phyloP scores from a whole-genome alignment of 2,113 vertebrate genomes.

The Caretta caretta region DNA sequence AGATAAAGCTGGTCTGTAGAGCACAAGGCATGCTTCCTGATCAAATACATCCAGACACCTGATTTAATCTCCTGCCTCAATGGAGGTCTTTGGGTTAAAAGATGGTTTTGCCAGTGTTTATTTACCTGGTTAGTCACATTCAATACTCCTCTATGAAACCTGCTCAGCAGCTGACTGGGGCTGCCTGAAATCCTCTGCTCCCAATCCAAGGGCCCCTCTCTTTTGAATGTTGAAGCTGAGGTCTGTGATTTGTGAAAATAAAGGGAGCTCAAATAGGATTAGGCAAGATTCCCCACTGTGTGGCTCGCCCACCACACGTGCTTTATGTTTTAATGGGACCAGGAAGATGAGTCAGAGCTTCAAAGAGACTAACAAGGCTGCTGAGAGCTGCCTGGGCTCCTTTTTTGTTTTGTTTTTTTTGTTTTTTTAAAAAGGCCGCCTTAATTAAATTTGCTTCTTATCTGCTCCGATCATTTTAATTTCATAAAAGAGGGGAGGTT shows the following conservation, averaged over 20 bases:
- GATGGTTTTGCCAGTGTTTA: not conserved
- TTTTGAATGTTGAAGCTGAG: conserved; percentile 59
- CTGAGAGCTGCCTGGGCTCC: conserved; percentile 50
- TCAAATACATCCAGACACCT: conserved; percentile 56
- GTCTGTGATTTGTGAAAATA: conserved; percentile 58
- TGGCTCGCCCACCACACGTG: conserved; percentile 64
- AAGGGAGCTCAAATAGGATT: conserved; percentile 69
- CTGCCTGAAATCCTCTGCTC: conserved; percentile 4
- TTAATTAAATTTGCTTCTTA: conserved; percentile 73
- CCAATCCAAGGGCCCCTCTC: conserved; percentile 5
- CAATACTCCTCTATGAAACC: conserved; percentile 16
- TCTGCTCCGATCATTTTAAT: conserved; percentile 61
- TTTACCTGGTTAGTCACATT: not conserved
- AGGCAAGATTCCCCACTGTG: conserved; percentile 48
- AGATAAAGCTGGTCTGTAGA: conserved; percentile 41
- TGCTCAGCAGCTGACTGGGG: not conserved
- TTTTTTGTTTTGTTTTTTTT: not conserved
- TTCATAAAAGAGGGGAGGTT: conserved; percentile 53
- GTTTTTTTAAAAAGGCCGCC: conserved; percentile 24
- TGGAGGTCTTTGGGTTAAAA: conserved; percentile 10
- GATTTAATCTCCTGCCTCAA: conserved; percentile 37
- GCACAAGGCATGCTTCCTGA: not conserved
- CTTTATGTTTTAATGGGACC: conserved; percentile 74
- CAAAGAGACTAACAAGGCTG: conserved; percentile 43
- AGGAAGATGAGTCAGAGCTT: conserved; percentile 59